Percentiles rank a stretch among this genome's conserved stretches.
Evolutionary conservation across 2,888 invertebrate species (phyloP).

Genomic region (Frankliniella fusca): DNA sequence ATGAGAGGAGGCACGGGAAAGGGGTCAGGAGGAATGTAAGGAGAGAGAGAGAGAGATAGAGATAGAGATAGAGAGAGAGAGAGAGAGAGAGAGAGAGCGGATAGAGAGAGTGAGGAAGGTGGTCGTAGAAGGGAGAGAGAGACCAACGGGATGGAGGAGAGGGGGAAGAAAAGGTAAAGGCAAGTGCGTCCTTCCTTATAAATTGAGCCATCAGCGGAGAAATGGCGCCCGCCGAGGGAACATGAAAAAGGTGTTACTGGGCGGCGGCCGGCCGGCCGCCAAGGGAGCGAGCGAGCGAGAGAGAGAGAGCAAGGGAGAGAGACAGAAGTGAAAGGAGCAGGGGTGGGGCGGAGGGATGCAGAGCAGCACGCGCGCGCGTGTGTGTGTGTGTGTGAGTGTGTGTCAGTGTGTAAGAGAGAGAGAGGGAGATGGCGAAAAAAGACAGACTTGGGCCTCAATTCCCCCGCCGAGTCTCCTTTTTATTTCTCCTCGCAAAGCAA

Average conservation of each 20-base stretch:
- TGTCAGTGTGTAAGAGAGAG: not conserved
- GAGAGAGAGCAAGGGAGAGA: not conserved
- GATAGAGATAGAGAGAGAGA: not conserved
- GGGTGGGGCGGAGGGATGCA: not conserved
- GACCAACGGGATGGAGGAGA: not conserved
- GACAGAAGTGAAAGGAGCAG: not conserved
- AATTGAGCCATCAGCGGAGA: constrained; percentile 26
- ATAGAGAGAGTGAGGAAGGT: not conserved
- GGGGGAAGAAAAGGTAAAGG: not conserved
- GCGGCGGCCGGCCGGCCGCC: not conserved
- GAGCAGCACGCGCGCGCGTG: not conserved
- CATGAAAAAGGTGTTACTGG: constrained; percentile 21
- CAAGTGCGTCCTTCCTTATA: constrained; percentile 16
- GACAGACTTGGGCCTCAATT: too few species aligned
- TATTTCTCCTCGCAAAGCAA: too few species aligned
- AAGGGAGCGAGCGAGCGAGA: not conserved
- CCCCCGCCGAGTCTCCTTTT: too few species aligned
- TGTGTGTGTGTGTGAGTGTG: not conserved
- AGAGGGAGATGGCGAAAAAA: not conserved
- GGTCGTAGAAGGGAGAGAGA: not conserved
- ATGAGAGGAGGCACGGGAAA: too few species aligned
- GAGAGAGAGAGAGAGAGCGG: not conserved
- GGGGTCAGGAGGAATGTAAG: not conserved
- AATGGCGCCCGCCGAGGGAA: constrained; percentile 12
- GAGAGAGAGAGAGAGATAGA: not conserved